phyloP scores from a whole-genome alignment of 2,797 vertebrate genomes.

The Centropyge bicolor region DNA sequence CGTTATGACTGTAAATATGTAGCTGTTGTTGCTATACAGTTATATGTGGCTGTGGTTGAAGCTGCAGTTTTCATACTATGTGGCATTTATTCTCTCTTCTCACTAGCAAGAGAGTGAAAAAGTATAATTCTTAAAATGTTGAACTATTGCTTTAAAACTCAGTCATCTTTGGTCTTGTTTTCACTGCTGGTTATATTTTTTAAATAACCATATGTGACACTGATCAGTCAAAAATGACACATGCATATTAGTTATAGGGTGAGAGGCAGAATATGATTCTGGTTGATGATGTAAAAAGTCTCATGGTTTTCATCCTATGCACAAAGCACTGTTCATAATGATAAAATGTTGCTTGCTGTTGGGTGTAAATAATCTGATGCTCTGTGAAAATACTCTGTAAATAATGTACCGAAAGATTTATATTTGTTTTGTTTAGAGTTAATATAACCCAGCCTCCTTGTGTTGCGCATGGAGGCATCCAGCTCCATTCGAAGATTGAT shows the following conservation, averaged over 20 bases:
- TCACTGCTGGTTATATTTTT: not conserved
- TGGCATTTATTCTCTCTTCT: not conserved
- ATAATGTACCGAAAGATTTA: conserved; percentile 66
- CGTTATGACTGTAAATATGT: not conserved
- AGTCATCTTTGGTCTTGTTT: conserved; percentile 10
- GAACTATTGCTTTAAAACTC: conserved; percentile 4
- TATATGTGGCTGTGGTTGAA: not conserved
- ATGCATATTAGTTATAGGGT: not conserved
- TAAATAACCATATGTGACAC: not conserved
- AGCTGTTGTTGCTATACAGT: not conserved
- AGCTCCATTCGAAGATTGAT: conserved; percentile 41
- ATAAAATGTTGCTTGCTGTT: conserved; percentile 41
- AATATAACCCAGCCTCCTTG: conserved; percentile 39
- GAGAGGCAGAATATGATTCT: not conserved
- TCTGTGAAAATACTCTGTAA: conserved; percentile 71
- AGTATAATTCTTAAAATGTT: not conserved
- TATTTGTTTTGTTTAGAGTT: conserved; percentile 77
- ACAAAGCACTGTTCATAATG: conserved; percentile 23
- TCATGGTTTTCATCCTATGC: conserved; percentile 14
- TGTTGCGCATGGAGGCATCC: conserved; percentile 43
- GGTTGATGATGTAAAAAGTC: conserved; percentile 12
- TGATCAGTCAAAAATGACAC: not conserved
- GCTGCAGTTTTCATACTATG: not conserved
- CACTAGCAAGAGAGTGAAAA: not conserved
- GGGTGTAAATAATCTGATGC: conserved; percentile 65